phyloP scores from a whole-genome alignment of 1,140 invertebrate species.

The Goniozus legneri region DNA sequence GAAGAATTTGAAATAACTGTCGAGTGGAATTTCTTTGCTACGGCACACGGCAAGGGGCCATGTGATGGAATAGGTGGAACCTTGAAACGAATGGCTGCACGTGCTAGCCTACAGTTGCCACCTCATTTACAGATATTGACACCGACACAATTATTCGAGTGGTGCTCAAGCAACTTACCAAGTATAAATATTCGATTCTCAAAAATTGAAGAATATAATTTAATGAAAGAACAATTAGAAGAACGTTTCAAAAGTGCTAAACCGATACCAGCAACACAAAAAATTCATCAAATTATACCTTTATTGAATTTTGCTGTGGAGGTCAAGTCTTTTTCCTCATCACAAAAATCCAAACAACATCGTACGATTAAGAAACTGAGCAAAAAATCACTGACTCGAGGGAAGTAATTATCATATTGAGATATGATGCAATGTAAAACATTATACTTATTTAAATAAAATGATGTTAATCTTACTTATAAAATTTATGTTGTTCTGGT shows the following conservation, averaged over 20 bases:
- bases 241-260: constrained; percentile 5
- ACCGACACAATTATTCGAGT: constrained; percentile 1
- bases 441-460: background rate
- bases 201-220: constrained; percentile 4
- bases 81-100: constrained; percentile 13
- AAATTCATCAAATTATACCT: constrained; percentile 9
- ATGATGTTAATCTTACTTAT: background rate
- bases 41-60: too few relatives aligned
- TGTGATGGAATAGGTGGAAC: constrained; percentile 22
- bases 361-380: background rate
- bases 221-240: constrained; percentile 3
- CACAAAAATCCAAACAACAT: background rate
- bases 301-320: background rate
- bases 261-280: constrained; percentile 8
- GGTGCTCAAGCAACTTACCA: constrained; percentile 2
- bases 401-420: background rate
- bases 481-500: background rate
- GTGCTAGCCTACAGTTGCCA: constrained; percentile 15
- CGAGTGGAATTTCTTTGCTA: constrained; percentile 39
- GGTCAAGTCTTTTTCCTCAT: constrained; percentile 3
- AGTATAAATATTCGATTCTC: constrained; percentile 6
- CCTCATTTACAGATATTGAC: constrained; percentile 4
- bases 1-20: constrained; percentile 23
- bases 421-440: background rate
- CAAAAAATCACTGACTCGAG: background rate